Evolutionary conservation across 2,888 invertebrate genomes (phyloP), one percentile per base, ranked within the genome.

Genomic region (Pterobdella sp.): DNA sequence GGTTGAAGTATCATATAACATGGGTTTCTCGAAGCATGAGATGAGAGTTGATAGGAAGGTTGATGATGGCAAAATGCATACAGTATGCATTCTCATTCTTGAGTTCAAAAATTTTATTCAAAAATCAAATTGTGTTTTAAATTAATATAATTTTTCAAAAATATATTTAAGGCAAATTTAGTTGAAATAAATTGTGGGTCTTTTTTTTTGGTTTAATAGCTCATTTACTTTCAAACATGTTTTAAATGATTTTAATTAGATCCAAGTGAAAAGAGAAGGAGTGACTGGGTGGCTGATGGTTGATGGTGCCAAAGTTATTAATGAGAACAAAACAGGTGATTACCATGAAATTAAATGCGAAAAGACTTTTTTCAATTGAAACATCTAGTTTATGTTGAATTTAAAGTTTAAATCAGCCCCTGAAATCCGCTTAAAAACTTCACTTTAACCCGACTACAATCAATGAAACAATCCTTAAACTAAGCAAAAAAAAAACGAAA

Each of bases 11-110:
- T 56, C 60, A 26, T 56, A 56, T 26, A 56, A 56, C 60, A 56
- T 56, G 60, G 60, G 60, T 56, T 56, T 56, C n/a, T 56, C 60
- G 3, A 26, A 56, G n/a, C 60, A 56, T 26, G 60, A 26, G 60
- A 56, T 56, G 3, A 56, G n/a, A 26, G 60, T 56, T 4, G 60
- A 56, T 4, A 56, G n/a, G n/a, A 56, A 22, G n/a, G 60, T 56
- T 4, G 60, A 56, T 56, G 60, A 56, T 56, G 60, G 60, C 4
- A 22, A 56, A 22, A 26, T 56, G 14, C 60, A 56, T 26, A 56
- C 18, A 26, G 60, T 56, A 3, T 4, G 22, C n/a, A 18, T 56
- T 56, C 26, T 18, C 26, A 18, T 56, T 18, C 26, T 22, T 22
- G 4, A 56, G n/a, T 56, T 56, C 3, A 18, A 18, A 56, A 14